phyloP scores from a whole-genome alignment of 1,140 invertebrate species.

The Cylas formicarius region DNA sequence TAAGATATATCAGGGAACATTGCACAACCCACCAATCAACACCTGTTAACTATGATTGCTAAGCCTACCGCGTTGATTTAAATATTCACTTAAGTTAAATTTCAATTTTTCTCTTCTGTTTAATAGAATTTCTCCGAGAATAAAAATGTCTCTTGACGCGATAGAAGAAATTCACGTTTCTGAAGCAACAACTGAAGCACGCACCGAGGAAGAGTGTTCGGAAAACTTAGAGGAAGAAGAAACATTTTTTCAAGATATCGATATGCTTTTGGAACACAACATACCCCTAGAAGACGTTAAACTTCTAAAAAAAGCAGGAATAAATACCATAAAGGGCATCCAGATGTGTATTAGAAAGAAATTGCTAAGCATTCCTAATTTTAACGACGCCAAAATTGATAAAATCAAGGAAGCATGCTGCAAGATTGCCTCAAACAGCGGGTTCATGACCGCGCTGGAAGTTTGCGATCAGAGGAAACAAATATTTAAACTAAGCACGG shows the following conservation, averaged over 20 bases:
- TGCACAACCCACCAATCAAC: too few relatives aligned
- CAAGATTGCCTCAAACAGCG: constrained; percentile 48
- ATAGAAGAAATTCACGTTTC: too few relatives aligned
- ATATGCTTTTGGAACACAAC: constrained; percentile 48
- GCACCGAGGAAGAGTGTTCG: constrained; percentile 24
- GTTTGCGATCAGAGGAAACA: constrained; percentile 63
- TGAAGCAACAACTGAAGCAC: constrained; percentile 9
- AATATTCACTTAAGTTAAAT: too few relatives aligned
- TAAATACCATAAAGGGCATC: constrained; percentile 74
- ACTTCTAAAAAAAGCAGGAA: constrained; percentile 68
- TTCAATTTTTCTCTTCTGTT: too few relatives aligned
- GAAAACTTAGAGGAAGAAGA: constrained; percentile 42
- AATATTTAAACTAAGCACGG: constrained; percentile 67
- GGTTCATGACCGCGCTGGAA: constrained; percentile 69
- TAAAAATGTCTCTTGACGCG: too few relatives aligned
- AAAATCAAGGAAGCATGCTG: constrained; percentile 73
- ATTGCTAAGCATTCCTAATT: constrained; percentile 65
- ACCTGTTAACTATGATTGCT: too few relatives aligned
- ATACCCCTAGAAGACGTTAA: constrained; percentile 61
- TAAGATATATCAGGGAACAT: too few relatives aligned
- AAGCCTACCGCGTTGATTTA: too few relatives aligned
- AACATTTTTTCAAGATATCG: constrained; percentile 50
- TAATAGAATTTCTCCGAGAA: too few relatives aligned
- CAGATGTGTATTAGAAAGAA: constrained; percentile 75
- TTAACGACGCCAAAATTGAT: constrained; percentile 74